phyloP scores from a whole-genome alignment of 1,140 invertebrate genomes.

The Temnothorax curvispinosus region DNA sequence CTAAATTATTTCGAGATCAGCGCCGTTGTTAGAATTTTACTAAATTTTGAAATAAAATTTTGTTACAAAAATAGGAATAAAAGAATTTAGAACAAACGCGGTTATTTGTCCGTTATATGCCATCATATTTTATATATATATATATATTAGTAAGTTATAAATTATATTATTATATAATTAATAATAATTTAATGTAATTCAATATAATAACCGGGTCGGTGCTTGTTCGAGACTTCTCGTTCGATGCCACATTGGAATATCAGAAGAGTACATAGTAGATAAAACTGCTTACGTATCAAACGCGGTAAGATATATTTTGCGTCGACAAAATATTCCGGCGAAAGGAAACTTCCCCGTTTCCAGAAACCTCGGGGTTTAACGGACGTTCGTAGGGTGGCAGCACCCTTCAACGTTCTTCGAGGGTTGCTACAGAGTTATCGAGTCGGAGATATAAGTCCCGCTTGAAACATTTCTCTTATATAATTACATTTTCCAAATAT shows the following conservation, averaged over 20 bases:
- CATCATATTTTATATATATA: background rate
- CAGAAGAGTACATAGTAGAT: constrained; percentile 60
- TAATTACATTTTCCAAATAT: background rate
- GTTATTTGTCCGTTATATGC: background rate
- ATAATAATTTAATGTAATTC: constrained; percentile 5
- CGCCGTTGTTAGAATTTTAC: constrained; percentile 18
- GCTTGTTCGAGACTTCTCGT: background rate
- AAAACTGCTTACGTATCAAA: constrained; percentile 45
- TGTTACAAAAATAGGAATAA: background rate
- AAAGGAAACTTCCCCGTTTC: constrained; percentile 60
- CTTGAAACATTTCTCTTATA: background rate
- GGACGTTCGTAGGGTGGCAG: constrained; percentile 80
- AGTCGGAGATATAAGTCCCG: background rate
- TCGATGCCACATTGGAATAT: constrained; percentile 9
- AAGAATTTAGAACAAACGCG: background rate
- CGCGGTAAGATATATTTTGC: constrained; percentile 58
- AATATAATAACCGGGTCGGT: constrained; percentile 29
- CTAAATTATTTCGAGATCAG: constrained; percentile 58
- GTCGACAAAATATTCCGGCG: constrained; percentile 61
- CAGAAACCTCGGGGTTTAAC: constrained; percentile 73
- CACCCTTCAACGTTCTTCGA: constrained; percentile 75
- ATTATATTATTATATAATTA: background rate
- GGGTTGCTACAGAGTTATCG: constrained; percentile 43
- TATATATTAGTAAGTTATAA: background rate
- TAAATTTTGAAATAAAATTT: constrained; percentile 50